Percentiles rank a stretch among this genome's conserved stretches.
Evolutionary conservation across 2,113 vertebrate species (phyloP).

Genomic region (Pituophis catenifer): DNA sequence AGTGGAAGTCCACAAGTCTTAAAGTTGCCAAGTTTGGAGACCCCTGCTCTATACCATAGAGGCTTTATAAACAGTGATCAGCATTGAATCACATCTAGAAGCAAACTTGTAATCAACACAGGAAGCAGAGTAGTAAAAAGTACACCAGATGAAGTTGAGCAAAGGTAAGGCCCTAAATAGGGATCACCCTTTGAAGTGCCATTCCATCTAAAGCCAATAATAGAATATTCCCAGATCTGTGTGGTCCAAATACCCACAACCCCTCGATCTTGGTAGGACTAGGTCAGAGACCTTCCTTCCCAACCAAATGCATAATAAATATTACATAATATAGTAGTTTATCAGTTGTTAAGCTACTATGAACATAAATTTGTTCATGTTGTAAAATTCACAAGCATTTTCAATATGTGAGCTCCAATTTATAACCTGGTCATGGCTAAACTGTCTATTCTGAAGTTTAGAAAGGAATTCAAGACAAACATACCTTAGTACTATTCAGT

Average conservation of each 20-base stretch:
- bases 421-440: neutral
- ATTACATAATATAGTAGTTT: neutral
- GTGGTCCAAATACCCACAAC: neutral
- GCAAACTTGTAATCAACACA: neutral
- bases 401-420: neutral
- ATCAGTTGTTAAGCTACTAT: neutral
- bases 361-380: neutral
- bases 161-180: neutral
- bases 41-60: too few species aligned
- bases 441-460: neutral
- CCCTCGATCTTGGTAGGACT: neutral
- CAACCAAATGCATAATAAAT: neutral
- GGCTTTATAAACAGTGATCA: neutral
- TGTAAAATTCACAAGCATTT: neutral
- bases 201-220: neutral
- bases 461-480: neutral
- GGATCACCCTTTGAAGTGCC: neutral
- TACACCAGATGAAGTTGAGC: neutral
- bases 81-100: neutral
- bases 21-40: too few species aligned
- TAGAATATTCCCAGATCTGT: neutral
- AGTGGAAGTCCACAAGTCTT: too few species aligned
- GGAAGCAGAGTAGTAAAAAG: neutral
- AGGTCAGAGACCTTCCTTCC: neutral
- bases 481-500: neutral